Evolutionary conservation across 2,113 vertebrate genomes (phyloP).

Genomic region (Aegotheles bennettii): DNA sequence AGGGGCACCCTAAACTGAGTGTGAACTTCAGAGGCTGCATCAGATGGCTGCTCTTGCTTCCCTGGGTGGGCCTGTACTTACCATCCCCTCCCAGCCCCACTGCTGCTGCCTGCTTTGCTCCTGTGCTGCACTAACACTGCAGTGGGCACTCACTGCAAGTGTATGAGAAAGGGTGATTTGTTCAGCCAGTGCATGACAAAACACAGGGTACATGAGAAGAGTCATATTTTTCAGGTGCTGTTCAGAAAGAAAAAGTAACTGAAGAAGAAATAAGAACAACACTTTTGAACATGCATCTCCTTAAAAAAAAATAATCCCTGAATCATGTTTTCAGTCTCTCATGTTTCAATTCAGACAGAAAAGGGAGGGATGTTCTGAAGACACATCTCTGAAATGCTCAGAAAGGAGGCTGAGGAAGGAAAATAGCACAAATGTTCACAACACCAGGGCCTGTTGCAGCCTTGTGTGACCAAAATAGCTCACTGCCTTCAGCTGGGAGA

Average conservation of each 20-base stretch:
- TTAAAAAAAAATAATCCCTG: neutral
- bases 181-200: neutral
- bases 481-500: neutral
- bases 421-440: neutral
- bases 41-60: neutral
- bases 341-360: neutral
- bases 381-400: slow-evolving; percentile 19
- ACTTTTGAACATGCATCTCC: neutral
- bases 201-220: neutral
- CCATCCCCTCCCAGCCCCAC: neutral
- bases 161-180: neutral
- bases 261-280: neutral
- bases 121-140: neutral
- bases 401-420: neutral
- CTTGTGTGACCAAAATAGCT: neutral
- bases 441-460: neutral
- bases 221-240: neutral
- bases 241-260: neutral
- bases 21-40: neutral
- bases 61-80: neutral
- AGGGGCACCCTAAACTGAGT: neutral
- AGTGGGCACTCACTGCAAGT: neutral
- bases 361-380: neutral
- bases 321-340: slow-evolving; percentile 20
- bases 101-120: neutral